A percentile compares a stretch with the other conserved stretches of the same genome.
These are phyloP conservation scores for Coleophora deauratella DNA, from an alignment of 2,888 invertebrate genomes.

Conservation along the genomic window DNA sequence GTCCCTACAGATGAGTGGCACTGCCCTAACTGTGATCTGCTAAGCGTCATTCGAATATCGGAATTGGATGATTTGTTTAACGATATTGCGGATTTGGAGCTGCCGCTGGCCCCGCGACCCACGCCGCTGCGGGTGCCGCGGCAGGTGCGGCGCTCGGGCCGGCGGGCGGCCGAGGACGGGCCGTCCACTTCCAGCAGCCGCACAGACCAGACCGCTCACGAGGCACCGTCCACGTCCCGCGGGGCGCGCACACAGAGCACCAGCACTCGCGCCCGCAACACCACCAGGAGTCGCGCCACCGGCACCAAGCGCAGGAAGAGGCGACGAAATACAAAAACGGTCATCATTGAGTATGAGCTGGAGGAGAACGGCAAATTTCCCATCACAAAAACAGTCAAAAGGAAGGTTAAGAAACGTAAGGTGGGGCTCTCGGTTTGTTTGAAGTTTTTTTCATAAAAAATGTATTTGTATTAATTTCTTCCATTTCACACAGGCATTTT, in stretches of 20 bases:
- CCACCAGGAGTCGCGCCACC: slow-evolving; percentile 20
- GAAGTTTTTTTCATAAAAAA: too few species aligned
- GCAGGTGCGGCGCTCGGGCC: slow-evolving; percentile 22
- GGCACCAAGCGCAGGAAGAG: slow-evolving; percentile 33
- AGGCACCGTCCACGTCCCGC: slow-evolving; percentile 18
- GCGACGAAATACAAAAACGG: slow-evolving; percentile 71
- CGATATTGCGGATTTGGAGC: slow-evolving; percentile 38
- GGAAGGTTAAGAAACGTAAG: slow-evolving; percentile 49
- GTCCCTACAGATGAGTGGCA: slow-evolving; percentile 91
- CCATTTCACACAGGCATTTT: too few species aligned
- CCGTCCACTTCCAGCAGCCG: slow-evolving; percentile 39
- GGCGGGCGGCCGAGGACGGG: slow-evolving; percentile 20
- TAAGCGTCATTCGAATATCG: slow-evolving; percentile 34
- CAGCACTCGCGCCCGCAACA: slow-evolving; percentile 9
- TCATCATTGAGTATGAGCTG: slow-evolving; percentile 79
- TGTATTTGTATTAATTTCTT: too few species aligned
- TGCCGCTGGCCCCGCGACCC: slow-evolving; percentile 35
- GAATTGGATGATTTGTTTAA: slow-evolving; percentile 61
- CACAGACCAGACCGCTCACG: slow-evolving; percentile 17
- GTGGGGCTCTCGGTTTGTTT: slow-evolving; percentile 33
- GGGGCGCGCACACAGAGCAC: slow-evolving; percentile 15
- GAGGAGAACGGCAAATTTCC: slow-evolving; percentile 77
- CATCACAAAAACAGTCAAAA: slow-evolving; percentile 65
- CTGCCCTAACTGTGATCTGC: slow-evolving; percentile 80
- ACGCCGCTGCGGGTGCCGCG: slow-evolving; percentile 19